Conservation (phyloP, 2,113 vertebrate genomes). For the Paramisgurnus dabryanus region DNA sequence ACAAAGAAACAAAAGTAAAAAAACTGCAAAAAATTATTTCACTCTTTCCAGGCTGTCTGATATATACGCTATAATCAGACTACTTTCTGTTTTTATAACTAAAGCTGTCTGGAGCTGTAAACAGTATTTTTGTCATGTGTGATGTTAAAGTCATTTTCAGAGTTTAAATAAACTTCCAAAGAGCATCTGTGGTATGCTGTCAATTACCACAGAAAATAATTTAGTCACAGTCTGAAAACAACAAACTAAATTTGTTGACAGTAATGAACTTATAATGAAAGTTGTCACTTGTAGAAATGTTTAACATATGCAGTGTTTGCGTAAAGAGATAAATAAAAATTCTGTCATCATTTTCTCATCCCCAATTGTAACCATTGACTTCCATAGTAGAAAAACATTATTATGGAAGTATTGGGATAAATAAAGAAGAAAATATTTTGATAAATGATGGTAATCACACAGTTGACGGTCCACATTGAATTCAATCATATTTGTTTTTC, state of each 20-base stretch:
- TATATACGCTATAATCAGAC: background rate
- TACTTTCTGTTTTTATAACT: constrained; percentile 17
- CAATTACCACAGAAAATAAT: background rate
- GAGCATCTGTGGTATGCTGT: background rate
- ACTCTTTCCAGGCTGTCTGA: constrained; percentile 24
- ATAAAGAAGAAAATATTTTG: too few relatives aligned
- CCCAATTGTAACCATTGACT: too few relatives aligned
- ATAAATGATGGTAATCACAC: too few relatives aligned
- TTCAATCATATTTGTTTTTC: too few relatives aligned
- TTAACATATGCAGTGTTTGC: background rate
- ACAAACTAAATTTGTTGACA: background rate
- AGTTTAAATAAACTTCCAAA: background rate
- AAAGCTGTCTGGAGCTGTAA: background rate
- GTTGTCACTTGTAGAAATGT: background rate
- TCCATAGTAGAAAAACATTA: too few relatives aligned
- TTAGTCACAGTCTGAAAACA: background rate
- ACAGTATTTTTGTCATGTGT: constrained; percentile 6
- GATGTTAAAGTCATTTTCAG: background rate
- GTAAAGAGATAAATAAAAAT: too few relatives aligned
- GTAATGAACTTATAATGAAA: background rate
- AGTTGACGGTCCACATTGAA: too few relatives aligned
- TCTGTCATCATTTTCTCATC: too few relatives aligned
- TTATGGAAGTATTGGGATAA: too few relatives aligned
- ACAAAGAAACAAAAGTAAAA: background rate
- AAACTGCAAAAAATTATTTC: background rate